phyloP scores from a whole-genome alignment of 2,888 invertebrate genomes.

The Noctuana brunneofusca region DNA sequence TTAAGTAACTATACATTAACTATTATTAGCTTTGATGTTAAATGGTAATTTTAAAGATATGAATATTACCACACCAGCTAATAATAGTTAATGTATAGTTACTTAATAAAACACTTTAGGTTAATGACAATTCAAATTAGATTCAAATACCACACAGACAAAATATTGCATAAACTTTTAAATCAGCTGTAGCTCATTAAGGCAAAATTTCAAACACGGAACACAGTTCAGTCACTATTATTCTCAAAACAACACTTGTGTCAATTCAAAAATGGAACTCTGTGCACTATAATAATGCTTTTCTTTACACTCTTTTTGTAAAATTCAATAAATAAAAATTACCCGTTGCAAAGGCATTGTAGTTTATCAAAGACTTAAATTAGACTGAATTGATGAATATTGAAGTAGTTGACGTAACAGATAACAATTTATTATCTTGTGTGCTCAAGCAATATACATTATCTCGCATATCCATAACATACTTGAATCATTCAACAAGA shows the following conservation, averaged over 20 bases:
- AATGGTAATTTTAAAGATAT: too few species aligned
- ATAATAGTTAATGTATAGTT: too few species aligned
- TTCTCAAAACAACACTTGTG: slow-evolving; percentile 12
- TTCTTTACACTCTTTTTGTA: not conserved
- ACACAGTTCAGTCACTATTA: slow-evolving; percentile 17
- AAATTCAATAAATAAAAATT: slow-evolving; percentile 45
- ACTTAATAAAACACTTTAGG: not conserved
- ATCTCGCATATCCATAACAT: slow-evolving; percentile 49
- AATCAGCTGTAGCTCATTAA: not conserved
- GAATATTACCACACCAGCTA: too few species aligned
- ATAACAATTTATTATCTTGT: slow-evolving; percentile 69
- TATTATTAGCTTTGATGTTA: not conserved
- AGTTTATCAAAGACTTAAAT: slow-evolving; percentile 64
- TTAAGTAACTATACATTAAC: too few species aligned
- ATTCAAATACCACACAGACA: not conserved
- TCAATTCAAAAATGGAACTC: slow-evolving; percentile 34
- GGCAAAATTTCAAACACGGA: slow-evolving; percentile 5
- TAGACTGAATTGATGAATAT: slow-evolving; percentile 67
- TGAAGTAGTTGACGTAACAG: slow-evolving; percentile 63
- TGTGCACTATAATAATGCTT: not conserved
- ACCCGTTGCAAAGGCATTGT: slow-evolving; percentile 76
- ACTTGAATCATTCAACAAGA: slow-evolving; percentile 49
- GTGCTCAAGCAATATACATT: slow-evolving; percentile 53
- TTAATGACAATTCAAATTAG: not conserved
- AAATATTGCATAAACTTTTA: slow-evolving; percentile 2